Evolutionary conservation across 37 sponge, comb jelly and placozoan genomes (phyloP).

Genomic region (Haliclona indistincta): DNA sequence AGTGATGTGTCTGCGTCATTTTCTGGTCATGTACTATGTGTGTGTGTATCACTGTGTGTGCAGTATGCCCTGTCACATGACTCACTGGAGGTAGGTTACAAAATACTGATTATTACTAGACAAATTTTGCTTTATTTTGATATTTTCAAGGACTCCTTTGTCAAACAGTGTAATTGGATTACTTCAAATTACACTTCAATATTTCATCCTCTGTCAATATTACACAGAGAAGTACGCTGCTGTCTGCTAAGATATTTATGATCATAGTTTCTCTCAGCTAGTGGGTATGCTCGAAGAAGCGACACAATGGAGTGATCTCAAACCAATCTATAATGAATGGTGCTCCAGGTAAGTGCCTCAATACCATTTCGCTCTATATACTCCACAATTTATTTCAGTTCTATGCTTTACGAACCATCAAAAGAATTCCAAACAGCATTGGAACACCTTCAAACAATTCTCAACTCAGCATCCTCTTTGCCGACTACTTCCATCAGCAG

Average conservation of each 20-base stretch:
- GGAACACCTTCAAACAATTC: too few species aligned
- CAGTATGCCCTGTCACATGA: slow-evolving; percentile 18
- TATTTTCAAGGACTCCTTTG: not conserved
- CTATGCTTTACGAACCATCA: too few species aligned
- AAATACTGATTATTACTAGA: too few species aligned
- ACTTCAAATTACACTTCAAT: slow-evolving; percentile 19
- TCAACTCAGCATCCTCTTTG: too few species aligned
- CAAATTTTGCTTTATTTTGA: too few species aligned
- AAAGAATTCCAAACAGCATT: too few species aligned
- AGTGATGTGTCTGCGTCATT: slow-evolving; percentile 5
- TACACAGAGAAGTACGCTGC: slow-evolving; percentile 49
- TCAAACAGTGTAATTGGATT: not conserved
- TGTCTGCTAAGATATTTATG: not conserved
- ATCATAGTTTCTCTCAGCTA: not conserved
- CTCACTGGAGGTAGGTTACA: not conserved
- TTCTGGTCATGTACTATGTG: slow-evolving; percentile 46
- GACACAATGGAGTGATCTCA: slow-evolving; percentile 2
- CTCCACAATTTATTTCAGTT: too few species aligned
- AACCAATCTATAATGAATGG: not conserved
- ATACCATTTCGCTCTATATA: too few species aligned
- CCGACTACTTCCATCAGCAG: too few species aligned
- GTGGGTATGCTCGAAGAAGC: not conserved
- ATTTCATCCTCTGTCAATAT: slow-evolving; percentile 63
- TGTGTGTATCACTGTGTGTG: slow-evolving; percentile 34
- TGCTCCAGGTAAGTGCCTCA: too few species aligned